Evolutionary conservation across 2,888 invertebrate species (phyloP).

Genomic region (Gerosis bhagava): DNA sequence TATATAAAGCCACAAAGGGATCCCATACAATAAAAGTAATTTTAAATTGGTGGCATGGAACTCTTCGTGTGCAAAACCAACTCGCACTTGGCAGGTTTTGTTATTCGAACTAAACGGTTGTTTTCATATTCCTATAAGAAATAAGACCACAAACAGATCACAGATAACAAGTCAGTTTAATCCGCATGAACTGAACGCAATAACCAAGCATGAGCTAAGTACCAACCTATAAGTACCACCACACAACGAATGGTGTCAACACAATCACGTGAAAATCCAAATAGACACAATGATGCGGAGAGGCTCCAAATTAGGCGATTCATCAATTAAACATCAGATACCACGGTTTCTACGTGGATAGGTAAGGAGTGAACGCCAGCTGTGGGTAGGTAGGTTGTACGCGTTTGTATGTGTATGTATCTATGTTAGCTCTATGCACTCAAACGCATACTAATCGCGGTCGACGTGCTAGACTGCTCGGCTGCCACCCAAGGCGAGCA

Average conservation of each 20-base stretch:
- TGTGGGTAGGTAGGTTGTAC: conserved; percentile 6
- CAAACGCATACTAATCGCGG: conserved; percentile 39
- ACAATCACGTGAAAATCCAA: conserved; percentile 22
- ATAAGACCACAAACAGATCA: too few species aligned
- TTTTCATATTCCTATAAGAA: too few species aligned
- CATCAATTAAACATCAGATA: conserved; percentile 42
- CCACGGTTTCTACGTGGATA: conserved; percentile 37
- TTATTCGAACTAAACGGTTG: too few species aligned
- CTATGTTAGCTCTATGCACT: conserved; percentile 15
- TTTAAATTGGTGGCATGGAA: too few species aligned
- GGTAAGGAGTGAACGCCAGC: conserved; percentile 36
- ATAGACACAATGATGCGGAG: conserved; percentile 14
- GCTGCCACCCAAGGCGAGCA: conserved; percentile 55
- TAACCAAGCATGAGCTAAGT: too few species aligned
- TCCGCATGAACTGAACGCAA: too few species aligned
- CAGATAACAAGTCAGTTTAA: too few species aligned
- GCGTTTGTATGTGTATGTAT: conserved; percentile 8
- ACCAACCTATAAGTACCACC: too few species aligned
- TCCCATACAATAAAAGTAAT: too few species aligned
- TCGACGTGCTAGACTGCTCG: conserved; percentile 56
- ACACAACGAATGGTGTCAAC: conserved; percentile 18
- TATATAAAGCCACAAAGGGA: too few species aligned
- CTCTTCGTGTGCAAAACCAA: too few species aligned
- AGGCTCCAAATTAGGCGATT: conserved; percentile 19
- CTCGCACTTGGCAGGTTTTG: too few species aligned